phyloP scores from a whole-genome alignment of 2,797 vertebrate species.

The Rhinatrema bivittatum region DNA sequence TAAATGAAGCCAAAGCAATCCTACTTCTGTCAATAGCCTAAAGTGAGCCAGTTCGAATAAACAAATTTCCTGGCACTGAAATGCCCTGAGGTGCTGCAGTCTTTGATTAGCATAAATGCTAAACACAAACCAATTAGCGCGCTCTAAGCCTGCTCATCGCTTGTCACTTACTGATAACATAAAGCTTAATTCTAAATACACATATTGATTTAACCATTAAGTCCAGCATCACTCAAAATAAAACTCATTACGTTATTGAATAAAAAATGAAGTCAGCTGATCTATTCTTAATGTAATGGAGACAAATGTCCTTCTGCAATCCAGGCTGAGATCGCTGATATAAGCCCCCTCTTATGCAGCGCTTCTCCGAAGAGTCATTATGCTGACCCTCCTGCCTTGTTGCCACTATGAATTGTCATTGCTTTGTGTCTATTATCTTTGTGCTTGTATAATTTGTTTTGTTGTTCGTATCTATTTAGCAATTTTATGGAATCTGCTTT shows the following conservation, averaged over 20 bases:
- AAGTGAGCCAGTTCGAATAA: slow-evolving; percentile 49
- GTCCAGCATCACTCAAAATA: slow-evolving; percentile 52
- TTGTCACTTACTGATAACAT: slow-evolving; percentile 54
- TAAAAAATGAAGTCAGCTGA: slow-evolving; percentile 37
- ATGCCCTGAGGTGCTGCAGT: slow-evolving; percentile 44
- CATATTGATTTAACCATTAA: slow-evolving; percentile 63
- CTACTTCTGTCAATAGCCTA: slow-evolving; percentile 48
- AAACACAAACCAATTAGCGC: slow-evolving; percentile 66
- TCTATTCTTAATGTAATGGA: too few species aligned
- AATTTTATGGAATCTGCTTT: too few species aligned
- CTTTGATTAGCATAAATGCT: slow-evolving; percentile 62
- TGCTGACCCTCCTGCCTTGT: too few species aligned
- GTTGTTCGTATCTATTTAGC: too few species aligned
- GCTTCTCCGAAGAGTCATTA: too few species aligned
- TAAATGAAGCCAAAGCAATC: slow-evolving; percentile 18
- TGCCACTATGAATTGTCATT: too few species aligned
- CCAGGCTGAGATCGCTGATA: too few species aligned
- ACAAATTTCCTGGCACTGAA: slow-evolving; percentile 46
- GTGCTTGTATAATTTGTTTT: too few species aligned
- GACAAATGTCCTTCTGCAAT: too few species aligned
- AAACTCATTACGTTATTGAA: slow-evolving; percentile 43
- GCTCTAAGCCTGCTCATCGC: slow-evolving; percentile 59
- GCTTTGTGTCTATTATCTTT: too few species aligned
- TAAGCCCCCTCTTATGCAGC: too few species aligned
- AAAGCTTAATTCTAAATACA: slow-evolving; percentile 56